These are phyloP conservation scores for Callosobruchus maculatus DNA, from an alignment of 2,888 invertebrate species.

Conservation along the genomic window DNA sequence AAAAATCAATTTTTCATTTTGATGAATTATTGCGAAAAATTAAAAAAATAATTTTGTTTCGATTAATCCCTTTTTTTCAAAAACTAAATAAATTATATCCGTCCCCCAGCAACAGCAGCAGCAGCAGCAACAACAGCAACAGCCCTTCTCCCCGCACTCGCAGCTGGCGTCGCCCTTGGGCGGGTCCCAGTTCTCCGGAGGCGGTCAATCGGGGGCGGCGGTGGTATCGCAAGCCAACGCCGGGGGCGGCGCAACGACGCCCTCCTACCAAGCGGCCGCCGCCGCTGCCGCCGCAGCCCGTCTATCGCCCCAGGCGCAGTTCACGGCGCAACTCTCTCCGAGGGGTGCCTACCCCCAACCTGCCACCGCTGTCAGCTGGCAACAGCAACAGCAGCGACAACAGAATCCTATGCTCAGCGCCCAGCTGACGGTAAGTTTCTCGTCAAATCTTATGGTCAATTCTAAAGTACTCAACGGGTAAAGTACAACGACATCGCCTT, in stretches of 20 bases:
- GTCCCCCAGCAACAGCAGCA: conserved; percentile 21
- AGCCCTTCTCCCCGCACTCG: conserved; percentile 50
- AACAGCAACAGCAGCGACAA: conserved; percentile 58
- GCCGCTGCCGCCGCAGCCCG: conserved; percentile 46
- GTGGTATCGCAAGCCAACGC: conserved; percentile 4
- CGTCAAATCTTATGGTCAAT: too few relatives aligned
- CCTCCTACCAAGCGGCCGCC: conserved; percentile 39
- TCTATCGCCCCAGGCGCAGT: conserved; percentile 57
- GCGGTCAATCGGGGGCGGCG: neutral
- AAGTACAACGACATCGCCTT: too few relatives aligned
- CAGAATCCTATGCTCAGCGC: conserved; percentile 89
- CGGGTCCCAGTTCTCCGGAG: conserved; percentile 26
- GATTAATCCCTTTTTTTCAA: too few relatives aligned
- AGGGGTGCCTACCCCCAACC: conserved; percentile 44
- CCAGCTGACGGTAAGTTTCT: conserved; percentile 70
- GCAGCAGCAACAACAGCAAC: conserved; percentile 25
- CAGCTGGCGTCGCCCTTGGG: conserved; percentile 48
- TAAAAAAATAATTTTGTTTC: too few relatives aligned
- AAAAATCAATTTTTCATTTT: too few relatives aligned
- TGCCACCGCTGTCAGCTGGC: conserved; percentile 36
- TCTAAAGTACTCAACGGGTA: too few relatives aligned
- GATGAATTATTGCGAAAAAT: too few relatives aligned
- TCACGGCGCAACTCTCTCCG: conserved; percentile 56
- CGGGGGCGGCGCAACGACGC: conserved; percentile 19
- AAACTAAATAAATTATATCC: neutral